phyloP scores from a whole-genome alignment of 2,113 vertebrate species.

The Crotalus tigris region DNA sequence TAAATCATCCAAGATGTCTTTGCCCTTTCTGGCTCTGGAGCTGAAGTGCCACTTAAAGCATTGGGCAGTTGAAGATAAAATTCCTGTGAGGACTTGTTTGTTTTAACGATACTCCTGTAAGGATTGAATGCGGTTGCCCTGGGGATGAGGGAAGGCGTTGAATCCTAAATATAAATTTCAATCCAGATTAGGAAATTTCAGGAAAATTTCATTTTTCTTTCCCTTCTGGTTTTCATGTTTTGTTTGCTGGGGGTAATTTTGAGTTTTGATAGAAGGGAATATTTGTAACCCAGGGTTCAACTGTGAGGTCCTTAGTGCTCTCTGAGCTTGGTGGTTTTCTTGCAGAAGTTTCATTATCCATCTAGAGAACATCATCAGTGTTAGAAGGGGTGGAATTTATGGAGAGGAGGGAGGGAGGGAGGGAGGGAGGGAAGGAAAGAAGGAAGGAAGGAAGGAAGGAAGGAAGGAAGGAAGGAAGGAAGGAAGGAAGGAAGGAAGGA shows the following conservation, averaged over 20 bases:
- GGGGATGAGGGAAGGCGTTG: background rate
- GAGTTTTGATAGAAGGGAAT: background rate
- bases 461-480: too few species aligned
- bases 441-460: too few species aligned
- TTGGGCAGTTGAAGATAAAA: slow-evolving; percentile 14
- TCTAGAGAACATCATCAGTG: too few species aligned
- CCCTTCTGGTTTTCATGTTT: background rate
- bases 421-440: too few species aligned
- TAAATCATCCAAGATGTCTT: background rate
- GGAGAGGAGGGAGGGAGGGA: too few species aligned
- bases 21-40: accelerated
- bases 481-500: too few species aligned
- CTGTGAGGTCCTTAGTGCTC: too few species aligned
- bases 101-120: background rate
- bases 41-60: background rate
- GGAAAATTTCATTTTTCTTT: background rate
- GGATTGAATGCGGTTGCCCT: background rate
- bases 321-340: too few species aligned
- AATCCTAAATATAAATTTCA: background rate
- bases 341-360: too few species aligned
- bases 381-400: too few species aligned
- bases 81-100: background rate
- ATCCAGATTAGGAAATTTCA: background rate
- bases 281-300: background rate
- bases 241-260: background rate